Conservation (phyloP, 2,797 vertebrate species). For the Gadopsis bispinosus region DNA sequence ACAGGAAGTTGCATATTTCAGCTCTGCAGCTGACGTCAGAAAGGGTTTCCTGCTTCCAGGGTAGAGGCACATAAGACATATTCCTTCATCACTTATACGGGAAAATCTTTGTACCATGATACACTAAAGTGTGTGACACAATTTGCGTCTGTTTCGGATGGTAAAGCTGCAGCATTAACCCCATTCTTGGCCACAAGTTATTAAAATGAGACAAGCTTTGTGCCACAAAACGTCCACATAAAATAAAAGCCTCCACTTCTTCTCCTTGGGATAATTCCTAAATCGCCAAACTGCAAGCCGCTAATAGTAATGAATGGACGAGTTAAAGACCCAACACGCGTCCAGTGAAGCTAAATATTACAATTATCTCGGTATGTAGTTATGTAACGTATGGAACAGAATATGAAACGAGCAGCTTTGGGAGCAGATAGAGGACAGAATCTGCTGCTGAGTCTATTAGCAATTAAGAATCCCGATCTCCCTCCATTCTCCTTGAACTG, state of each 20-base stretch:
- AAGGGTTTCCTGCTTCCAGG: no score
- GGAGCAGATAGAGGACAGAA: slow-evolving; percentile 8
- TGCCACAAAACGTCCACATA: no score
- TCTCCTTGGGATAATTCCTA: background rate
- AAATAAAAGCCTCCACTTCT: background rate
- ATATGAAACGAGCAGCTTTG: background rate
- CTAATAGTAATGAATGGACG: background rate
- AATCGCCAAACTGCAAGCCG: background rate
- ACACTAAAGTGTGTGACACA: background rate
- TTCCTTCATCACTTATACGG: no score
- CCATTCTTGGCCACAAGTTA: no score
- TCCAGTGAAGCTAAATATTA: background rate
- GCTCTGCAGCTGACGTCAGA: no score
- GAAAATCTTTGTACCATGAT: no score
- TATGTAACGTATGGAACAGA: background rate
- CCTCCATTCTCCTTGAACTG: slow-evolving; percentile 66
- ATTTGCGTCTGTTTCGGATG: background rate
- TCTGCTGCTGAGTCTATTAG: slow-evolving; percentile 35
- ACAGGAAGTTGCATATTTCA: background rate
- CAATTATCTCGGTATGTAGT: no score
- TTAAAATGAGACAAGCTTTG: no score
- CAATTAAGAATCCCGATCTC: slow-evolving; percentile 41
- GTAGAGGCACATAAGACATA: no score
- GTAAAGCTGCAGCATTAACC: background rate
- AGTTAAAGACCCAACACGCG: background rate